A percentile compares a stretch with the other conserved stretches of the same genome.
Evolutionary conservation across 2,797 vertebrate genomes (phyloP).

Genomic region (Manis javanica): DNA sequence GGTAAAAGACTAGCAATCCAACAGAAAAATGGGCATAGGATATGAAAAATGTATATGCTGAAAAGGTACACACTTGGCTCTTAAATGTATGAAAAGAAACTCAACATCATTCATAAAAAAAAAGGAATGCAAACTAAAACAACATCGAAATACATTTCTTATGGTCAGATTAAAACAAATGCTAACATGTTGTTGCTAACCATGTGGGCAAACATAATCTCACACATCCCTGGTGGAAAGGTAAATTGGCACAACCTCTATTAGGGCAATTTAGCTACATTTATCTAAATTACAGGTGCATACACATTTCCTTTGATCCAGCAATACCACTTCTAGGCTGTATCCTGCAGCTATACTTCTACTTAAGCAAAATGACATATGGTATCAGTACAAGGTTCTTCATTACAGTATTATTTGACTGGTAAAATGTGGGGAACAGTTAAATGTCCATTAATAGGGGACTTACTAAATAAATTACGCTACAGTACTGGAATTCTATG

Average conservation of each 20-base stretch:
- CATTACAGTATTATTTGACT: background rate
- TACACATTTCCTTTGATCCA: background rate
- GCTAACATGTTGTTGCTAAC: background rate
- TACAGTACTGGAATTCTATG: background rate
- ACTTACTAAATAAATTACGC: background rate
- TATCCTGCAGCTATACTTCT: background rate
- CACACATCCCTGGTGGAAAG: background rate
- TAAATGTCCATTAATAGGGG: background rate
- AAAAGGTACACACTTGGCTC: background rate
- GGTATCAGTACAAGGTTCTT: background rate
- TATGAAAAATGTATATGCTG: background rate
- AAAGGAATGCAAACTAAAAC: slow-evolving; percentile 18
- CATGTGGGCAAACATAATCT: background rate
- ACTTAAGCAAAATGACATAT: background rate
- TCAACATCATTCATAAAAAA: background rate
- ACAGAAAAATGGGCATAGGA: background rate
- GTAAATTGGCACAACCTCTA: background rate
- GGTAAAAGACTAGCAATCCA: background rate
- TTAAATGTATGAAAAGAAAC: background rate
- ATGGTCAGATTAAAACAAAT: background rate
- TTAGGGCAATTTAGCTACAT: background rate
- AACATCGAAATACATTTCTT: background rate
- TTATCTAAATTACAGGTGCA: background rate
- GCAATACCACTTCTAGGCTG: background rate
- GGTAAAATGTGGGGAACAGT: background rate